phyloP scores from a whole-genome alignment of 2,888 invertebrate species.

The Spicauda simplicius region DNA sequence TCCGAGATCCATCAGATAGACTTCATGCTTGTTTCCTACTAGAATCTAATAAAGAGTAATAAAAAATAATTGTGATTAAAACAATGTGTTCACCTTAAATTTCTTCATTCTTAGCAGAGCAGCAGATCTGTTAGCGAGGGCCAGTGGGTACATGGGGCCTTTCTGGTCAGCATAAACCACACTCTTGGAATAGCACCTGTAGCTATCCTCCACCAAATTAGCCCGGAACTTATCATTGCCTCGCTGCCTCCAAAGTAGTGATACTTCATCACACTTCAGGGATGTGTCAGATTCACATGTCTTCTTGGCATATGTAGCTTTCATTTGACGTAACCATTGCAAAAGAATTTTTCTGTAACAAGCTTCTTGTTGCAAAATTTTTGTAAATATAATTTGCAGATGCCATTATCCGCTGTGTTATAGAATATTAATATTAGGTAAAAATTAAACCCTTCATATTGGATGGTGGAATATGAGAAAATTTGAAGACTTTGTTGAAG shows the following conservation, averaged over 20 bases:
- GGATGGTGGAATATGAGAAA: too few relatives aligned
- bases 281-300: slow-evolving; percentile 60
- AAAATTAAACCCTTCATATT: too few relatives aligned
- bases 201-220: slow-evolving; percentile 79
- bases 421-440: too few relatives aligned
- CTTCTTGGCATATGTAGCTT: slow-evolving; percentile 59
- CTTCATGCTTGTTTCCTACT: too few relatives aligned
- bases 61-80: too few relatives aligned
- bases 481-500: too few relatives aligned
- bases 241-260: slow-evolving; percentile 70
- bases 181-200: slow-evolving; percentile 86
- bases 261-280: slow-evolving; percentile 65
- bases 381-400: too few relatives aligned
- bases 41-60: too few relatives aligned
- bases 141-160: slow-evolving; percentile 85
- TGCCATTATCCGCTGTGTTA: too few relatives aligned
- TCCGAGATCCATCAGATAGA: too few relatives aligned
- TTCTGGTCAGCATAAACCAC: slow-evolving; percentile 83
- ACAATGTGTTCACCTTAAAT: slow-evolving; percentile 80
- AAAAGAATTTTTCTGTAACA: slow-evolving; percentile 62
- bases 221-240: slow-evolving; percentile 86
- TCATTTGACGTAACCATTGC: slow-evolving; percentile 73
- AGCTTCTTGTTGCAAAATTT: too few relatives aligned
- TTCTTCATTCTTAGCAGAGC: slow-evolving; percentile 84
- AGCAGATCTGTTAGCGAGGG: slow-evolving; percentile 89